Evolutionary conservation across 2,888 invertebrate species (phyloP), one percentile per base, ranked within the genome.

Genomic region (Campopleginae sp.): DNA sequence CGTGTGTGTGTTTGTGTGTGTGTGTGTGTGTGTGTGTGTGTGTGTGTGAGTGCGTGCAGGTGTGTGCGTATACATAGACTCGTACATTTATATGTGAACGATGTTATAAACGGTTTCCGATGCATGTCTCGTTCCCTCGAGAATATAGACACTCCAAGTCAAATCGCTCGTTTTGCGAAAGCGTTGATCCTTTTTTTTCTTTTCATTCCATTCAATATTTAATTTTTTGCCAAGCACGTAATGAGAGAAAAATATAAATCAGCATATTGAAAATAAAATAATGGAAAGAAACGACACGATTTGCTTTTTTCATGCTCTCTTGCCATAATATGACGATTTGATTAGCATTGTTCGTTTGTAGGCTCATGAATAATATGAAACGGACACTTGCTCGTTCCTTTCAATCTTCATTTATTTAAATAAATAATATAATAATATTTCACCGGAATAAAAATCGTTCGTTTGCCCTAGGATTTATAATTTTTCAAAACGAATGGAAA

Each of bases 91-190:
- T 48, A 48, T 33, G 31, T 44, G 38, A 17, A 72, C 33, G 23
- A 63, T 80, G 65, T 65, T 65, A 42, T 51, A 27, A 63, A 19
- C 61, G 71, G 3, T 58, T 48, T 19, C 63, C 19, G 63, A 48
- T 63, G 71, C 71, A 46, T 46, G 23, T 33, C 27, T 63, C 6
- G 33, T 42, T 46, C 71, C 54, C 65, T 63, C 5, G 65, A 44
- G 71, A 23, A 65, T 63, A 33, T 63, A 33, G 8, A 75, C 65
- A 6, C 66, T 65, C 65, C 33, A 44, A 27, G n/a, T 58, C 65
- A 54, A 66, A 71, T 58, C 58, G 23, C 38, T 72, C 71, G 44
- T 82, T 82, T 44, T 12, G 14, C 77, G 71, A 71, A 70, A 48
- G 44, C 33, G 7, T 33, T 70, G 19, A 51, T 79, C 42, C 14